Evolutionary conservation across 2,797 vertebrate genomes (phyloP), one percentile per base, ranked within the genome.

Genomic region (Tamandua tetradactyla): DNA sequence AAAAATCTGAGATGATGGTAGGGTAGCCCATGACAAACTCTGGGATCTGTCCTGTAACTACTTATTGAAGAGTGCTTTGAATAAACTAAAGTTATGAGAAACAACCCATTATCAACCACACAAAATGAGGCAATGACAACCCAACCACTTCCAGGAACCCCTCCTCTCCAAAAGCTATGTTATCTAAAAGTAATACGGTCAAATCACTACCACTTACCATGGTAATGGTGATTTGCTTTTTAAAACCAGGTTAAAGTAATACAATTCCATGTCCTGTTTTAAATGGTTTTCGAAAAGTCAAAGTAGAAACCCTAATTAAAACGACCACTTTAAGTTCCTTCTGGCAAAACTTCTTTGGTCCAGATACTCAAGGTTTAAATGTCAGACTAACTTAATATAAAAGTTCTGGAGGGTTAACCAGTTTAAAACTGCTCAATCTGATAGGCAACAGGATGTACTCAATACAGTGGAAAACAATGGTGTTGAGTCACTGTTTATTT

Each of bases 401-500:
- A 62, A 89, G 75, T 75, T 47, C 47, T 62, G 49, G 37, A 85
- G 23, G 37, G 40, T 72, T 89, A 91, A 91, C 32, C 40, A 71
- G 37, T 74, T 52, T 84, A 81, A 89, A 94, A 55, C 40, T 30
- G 80, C 40, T 85, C 69, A 68, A 10, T 35, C 30, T 89, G 32
- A 81, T 47, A 7, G 55, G 76, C 55, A 81, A 74, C 44, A 91
- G 75, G 59, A 85, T 66, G 22, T 75, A 85, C 49, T 47, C 14
- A 75, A 94, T 37, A 87, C 80, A 87, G 40, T 55, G 72, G 57
- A 91, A 95, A 94, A 79, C 64, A 94, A 94, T 15, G 68, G 62
- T 82, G 68, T 93, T 57, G 92, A 88, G 80, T 93, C 87, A 96
- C 0, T 96, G 74, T 88, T 95, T 89, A 90, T 20, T 44, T 88